Base-by-base conservation (phyloP, 2,888 invertebrate genomes). In the Eilema depressum region DNA sequence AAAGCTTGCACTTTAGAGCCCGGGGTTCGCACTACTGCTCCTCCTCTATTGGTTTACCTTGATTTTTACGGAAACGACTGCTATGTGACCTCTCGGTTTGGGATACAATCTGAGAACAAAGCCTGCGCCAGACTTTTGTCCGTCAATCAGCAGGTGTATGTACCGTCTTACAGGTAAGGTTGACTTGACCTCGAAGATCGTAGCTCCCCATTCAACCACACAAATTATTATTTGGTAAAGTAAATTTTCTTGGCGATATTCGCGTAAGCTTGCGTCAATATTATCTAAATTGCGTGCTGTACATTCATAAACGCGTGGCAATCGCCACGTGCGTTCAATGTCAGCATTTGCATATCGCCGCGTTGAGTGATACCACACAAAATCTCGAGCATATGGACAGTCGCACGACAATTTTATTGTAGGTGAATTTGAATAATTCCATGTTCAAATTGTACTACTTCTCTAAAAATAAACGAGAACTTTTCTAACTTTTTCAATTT, bases 371-470 rank as follows among this genome's bases (percentile, higher is more conserved):
- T 69, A 65, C 63, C 20, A 66, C 73, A 83, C 78, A 82, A 87
- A 78, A 86, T 85, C 85, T 82, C 63, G 75, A 85, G 86, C 90
- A 89, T 84, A 89, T 91, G 92, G 86, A 79, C 84, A 78, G 75
- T 88, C 88, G 75, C 91, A 91, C 84, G 85, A 71, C 81, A 82
- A 85, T 87, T 47, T 47, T 47, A 47, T 20, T 83, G 79, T 75
- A 78, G 75, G 69, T 66, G 68, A 78, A 86, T 86, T 81, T 79
- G 75, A 76, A 85, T 83, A 78, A 75, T 70, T 74, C 56, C 26
- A 59, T 72, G 86, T 82, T 75, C 77, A n/a, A 63, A 83, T 25
- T 74, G 28, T 10, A 68, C 0, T 62, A n/a, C n/a, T n/a, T n/a
- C n/a, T n/a, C n/a, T n/a, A n/a, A n/a, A n/a, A n/a, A n/a, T n/a